Evolutionary conservation across 2,113 vertebrate species (phyloP).

Genomic region (Phodopus roborovskii): DNA sequence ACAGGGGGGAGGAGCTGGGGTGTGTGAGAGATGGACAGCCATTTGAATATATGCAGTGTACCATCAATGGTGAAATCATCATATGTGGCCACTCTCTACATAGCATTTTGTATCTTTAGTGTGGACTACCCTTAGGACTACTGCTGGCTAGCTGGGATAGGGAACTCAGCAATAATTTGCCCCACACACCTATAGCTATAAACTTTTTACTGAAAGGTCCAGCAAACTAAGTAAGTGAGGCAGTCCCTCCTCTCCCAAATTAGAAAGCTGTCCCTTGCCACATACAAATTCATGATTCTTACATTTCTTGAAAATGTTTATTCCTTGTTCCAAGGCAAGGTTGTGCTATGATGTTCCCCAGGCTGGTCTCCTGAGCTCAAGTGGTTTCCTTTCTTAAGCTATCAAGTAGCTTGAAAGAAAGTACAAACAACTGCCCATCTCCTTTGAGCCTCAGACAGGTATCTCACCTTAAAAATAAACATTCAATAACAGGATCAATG

Average conservation of each 20-base stretch:
- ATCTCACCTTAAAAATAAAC: background rate
- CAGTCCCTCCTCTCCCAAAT: background rate
- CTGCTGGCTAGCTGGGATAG: background rate
- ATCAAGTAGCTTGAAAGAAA: background rate
- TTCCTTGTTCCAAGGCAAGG: background rate
- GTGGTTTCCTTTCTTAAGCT: background rate
- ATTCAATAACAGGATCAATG: background rate
- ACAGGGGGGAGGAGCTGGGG: background rate
- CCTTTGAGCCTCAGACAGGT: background rate
- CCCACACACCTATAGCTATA: background rate
- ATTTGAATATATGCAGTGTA: background rate
- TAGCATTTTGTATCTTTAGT: background rate
- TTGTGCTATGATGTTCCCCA: background rate
- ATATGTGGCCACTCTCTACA: background rate
- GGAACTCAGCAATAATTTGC: background rate
- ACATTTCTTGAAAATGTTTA: background rate
- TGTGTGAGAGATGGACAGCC: background rate
- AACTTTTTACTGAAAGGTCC: background rate
- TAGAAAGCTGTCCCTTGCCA: background rate
- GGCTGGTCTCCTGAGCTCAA: background rate
- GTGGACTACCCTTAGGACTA: background rate
- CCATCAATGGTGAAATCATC: too few relatives aligned
- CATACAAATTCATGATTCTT: slow-evolving; percentile 13
- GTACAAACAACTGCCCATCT: background rate
- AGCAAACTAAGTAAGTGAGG: background rate